Percentiles rank a stretch among this genome's conserved stretches.
Evolutionary conservation across 2,888 invertebrate species (phyloP).

Genomic region (Limnephilus lunatus): DNA sequence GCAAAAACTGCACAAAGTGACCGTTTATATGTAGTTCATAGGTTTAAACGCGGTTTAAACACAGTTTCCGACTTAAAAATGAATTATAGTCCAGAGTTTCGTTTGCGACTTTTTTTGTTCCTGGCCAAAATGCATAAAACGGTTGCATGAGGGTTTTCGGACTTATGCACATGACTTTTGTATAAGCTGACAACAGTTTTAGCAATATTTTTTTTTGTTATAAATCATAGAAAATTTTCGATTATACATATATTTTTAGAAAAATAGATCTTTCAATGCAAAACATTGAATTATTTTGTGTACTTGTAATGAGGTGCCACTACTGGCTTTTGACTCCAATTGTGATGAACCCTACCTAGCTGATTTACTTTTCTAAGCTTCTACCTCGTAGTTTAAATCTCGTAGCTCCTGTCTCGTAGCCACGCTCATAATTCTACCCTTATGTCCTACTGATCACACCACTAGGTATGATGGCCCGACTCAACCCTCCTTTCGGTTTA

Average conservation of each 20-base stretch:
- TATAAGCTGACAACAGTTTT: background rate
- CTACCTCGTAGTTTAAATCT: too few species aligned
- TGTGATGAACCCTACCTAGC: too few species aligned
- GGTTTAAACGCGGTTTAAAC: background rate
- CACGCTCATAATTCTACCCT: too few species aligned
- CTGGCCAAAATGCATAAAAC: background rate
- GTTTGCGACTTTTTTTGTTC: background rate
- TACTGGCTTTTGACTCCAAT: too few species aligned
- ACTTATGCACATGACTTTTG: background rate
- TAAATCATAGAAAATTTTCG: background rate
- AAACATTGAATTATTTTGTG: too few species aligned
- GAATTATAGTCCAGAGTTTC: background rate
- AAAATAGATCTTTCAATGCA: too few species aligned
- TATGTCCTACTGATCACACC: too few species aligned
- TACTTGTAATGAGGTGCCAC: too few species aligned
- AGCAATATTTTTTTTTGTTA: background rate
- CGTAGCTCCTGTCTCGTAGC: too few species aligned
- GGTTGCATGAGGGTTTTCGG: background rate
- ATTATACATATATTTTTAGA: background rate
- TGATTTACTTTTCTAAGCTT: too few species aligned
- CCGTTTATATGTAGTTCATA: background rate
- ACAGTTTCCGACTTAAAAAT: background rate
- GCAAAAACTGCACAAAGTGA: background rate
- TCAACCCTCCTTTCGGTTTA: too few species aligned
- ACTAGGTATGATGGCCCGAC: too few species aligned